Evolutionary conservation across 2,797 vertebrate genomes (phyloP), one percentile per base, ranked within the genome.

Genomic region (Poecilia velifera): DNA sequence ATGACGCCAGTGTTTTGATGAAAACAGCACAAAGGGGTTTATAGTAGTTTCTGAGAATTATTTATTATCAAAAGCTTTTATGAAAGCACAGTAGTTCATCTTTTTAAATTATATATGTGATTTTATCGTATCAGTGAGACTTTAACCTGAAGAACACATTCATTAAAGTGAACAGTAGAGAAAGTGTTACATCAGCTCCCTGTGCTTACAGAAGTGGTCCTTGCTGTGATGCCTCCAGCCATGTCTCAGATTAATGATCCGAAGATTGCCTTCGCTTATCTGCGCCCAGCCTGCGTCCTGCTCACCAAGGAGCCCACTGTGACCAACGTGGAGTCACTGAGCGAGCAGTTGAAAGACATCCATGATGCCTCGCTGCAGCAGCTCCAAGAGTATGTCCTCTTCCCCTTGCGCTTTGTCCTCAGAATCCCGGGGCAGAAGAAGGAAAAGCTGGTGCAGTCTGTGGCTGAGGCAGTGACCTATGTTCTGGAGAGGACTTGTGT

Each of bases 331-430:
- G 92, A 95, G 78, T 88, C 73, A 0, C 92, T 99, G 64, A 94
- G 87, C 8, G 53, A 79, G 16, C 96, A 89, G 73, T 87, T 99
- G 64, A 96, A 86, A 22, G 88, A 90, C 0, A 93, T 98, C 25
- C 92, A 96, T 0, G 95, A 96, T 85, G 75, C 95, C n/a, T 96
- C 96, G 0, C 93, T 99, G 76, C 98, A 99, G 94, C 96, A 97
- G 80, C 97, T 99, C 59, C 97, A 98, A 90, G 97, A 98, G 72
- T 99, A 99, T 1, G 86, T 99, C 53, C 96, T 99, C 62, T 99
- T 99, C 82, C 98, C 98, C 1, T 93, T 99, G 79, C 96, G 97
- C 49, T 97, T 98, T 10, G 86, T 97, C 71, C 96, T 99, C 25
- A 97, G 96, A 92, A 93, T 94, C 9, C 96, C 97, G 0, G 96